Percentiles rank a stretch among this genome's conserved stretches.
phyloP scores from a whole-genome alignment of 2,888 invertebrate genomes.

The Rhamnusium bicolor region DNA sequence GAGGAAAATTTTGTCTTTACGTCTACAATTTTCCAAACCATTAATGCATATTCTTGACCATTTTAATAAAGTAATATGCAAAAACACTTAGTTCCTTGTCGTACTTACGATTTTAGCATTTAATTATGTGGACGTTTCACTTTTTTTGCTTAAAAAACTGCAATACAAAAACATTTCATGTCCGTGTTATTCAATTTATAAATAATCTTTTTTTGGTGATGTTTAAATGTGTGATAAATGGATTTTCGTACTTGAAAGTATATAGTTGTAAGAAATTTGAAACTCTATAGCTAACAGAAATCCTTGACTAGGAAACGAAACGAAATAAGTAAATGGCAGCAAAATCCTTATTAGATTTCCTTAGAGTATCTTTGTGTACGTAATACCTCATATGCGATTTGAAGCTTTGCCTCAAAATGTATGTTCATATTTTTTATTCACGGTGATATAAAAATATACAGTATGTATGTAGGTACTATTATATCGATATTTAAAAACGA shows the following conservation, averaged over 20 bases:
- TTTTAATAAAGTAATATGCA: too few relatives aligned
- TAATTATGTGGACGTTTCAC: too few relatives aligned
- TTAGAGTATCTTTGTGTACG: background rate
- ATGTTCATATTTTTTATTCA: slow-evolving; percentile 1
- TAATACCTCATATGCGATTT: slow-evolving; percentile 17
- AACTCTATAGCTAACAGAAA: background rate
- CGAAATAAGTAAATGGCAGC: background rate
- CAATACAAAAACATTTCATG: background rate
- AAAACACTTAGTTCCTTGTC: too few relatives aligned
- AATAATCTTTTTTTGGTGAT: background rate
- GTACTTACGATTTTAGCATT: too few relatives aligned
- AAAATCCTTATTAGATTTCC: slow-evolving; percentile 1
- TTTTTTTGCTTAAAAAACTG: background rate
- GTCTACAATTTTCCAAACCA: too few relatives aligned
- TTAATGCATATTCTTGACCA: too few relatives aligned
- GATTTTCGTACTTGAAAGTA: background rate
- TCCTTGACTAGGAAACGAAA: background rate
- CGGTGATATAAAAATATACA: background rate
- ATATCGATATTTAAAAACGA: background rate
- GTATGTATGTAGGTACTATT: background rate
- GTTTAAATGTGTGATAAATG: background rate
- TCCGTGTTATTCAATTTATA: background rate
- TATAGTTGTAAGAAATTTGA: background rate
- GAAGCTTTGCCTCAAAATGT: slow-evolving; percentile 1
- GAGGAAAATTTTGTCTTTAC: too few relatives aligned